These are phyloP conservation scores for Parauchenoglanis punctatus DNA, from an alignment of 2,797 vertebrate species.

Conservation along the genomic window DNA sequence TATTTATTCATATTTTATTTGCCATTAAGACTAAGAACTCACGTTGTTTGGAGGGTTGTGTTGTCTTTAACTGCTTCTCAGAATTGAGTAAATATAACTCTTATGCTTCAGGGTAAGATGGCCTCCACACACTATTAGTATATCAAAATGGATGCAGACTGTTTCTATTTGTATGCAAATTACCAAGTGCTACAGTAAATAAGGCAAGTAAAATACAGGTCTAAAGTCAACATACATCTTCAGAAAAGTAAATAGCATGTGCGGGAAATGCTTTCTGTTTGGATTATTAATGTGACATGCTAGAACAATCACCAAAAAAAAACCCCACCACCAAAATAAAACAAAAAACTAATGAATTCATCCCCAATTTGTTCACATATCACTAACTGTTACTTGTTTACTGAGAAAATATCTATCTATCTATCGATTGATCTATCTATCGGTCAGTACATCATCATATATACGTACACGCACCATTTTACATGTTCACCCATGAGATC, in stretches of 20 bases:
- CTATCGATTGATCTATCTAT: too few species aligned
- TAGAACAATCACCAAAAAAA: neutral
- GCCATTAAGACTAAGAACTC: slow-evolving; percentile 20
- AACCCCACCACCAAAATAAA: neutral
- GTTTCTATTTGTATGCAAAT: slow-evolving; percentile 11
- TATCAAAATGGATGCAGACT: neutral
- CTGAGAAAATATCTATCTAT: too few species aligned
- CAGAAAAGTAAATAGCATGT: neutral
- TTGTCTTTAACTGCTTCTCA: slow-evolving; percentile 15
- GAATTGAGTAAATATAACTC: neutral
- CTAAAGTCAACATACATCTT: neutral
- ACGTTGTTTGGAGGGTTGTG: neutral
- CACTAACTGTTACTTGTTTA: neutral
- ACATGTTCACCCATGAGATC: neutral
- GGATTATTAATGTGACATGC: neutral
- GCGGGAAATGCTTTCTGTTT: neutral
- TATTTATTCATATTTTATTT: slow-evolving; percentile 30
- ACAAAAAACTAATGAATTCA: neutral
- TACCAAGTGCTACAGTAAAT: slow-evolving; percentile 4
- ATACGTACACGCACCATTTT: too few species aligned
- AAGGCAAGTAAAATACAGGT: neutral
- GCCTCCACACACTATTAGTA: neutral
- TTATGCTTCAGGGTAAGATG: neutral
- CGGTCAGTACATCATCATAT: too few species aligned
- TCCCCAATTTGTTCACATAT: neutral